Base-by-base conservation (phyloP, 2,888 invertebrate genomes). In the Drosophila subquinaria region DNA sequence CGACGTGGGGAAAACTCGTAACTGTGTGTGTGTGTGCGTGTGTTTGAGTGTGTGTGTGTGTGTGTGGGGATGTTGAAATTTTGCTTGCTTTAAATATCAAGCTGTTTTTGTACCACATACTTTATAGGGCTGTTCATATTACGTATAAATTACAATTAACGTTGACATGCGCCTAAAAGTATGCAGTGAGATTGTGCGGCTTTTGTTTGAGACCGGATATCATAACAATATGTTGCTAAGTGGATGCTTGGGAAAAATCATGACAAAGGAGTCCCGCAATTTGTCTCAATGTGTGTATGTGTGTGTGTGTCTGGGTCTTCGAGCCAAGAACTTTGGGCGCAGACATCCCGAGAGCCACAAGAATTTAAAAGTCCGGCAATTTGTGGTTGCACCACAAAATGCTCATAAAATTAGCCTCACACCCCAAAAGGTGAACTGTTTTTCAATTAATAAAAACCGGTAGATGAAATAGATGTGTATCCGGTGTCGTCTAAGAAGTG, bases 121-220 rank as follows among this genome's bases (percentile, higher is more conserved):
- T 85, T 85, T 90, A 90, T 77, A 90, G 72, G 72, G 70, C 68
- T 72, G 88, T 84, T 89, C 89, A 84, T 90, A 89, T 86, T 89
- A 88, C 89, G 71, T 80, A 86, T 86, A 86, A 86, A 86, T 86
- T 88, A 86, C 90, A 86, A 90, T 86, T 86, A 89, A 69, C 83
- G 79, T 74, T 80, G 88, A 80, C 85, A 74, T 90, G 86, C 74
- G 89, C 90, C 90, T 71, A 76, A 89, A 82, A 84, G 85, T 84
- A 65, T 87, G 82, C 72, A 72, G 60, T 66, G 27, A 27, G 27
- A 27, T 6, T 27, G 63, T 59, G 76, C 68, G 75, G 59, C 88
- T 65, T 84, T 89, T 85, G 84, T 89, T 77, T 79, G 83, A 71
- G 82, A 64, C 88, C 89, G 83, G 89, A 89, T 89, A 84, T 88